Percentiles rank a stretch among this genome's conserved stretches.
Conservation (phyloP, 2,888 invertebrate species). For the Parapristionchus giblindavisi region DNA sequence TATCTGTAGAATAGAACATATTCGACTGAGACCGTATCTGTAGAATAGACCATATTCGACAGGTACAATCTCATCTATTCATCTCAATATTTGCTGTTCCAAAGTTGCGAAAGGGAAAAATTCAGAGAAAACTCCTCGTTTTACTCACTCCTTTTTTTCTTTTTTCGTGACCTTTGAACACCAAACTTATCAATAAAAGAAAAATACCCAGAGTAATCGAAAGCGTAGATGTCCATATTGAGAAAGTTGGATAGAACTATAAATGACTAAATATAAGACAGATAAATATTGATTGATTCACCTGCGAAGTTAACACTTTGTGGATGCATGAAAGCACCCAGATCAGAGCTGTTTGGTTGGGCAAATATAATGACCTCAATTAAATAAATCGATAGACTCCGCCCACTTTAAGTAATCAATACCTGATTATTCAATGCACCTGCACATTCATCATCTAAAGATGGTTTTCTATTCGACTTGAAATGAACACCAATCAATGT, state of each 20-base stretch:
- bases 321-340: constrained; percentile 56
- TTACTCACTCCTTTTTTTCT: neutral
- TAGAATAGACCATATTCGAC: no score
- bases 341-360: constrained; percentile 62
- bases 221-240: constrained; percentile 55
- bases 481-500: constrained; percentile 38
- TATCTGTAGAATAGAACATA: no score
- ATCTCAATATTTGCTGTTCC: no score
- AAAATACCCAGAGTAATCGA: constrained; percentile 60
- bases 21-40: no score
- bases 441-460: neutral
- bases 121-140: no score
- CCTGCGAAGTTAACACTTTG: constrained; percentile 26
- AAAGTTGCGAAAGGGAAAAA: no score
- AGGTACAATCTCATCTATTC: no score
- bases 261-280: neutral
- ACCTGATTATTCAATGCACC: constrained; percentile 11
- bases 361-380: constrained; percentile 59
- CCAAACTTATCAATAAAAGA: neutral
- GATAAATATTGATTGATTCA: no score
- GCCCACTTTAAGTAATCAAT: neutral
- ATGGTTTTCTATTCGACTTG: neutral
- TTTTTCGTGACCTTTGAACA: neutral
- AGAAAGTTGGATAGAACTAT: constrained; percentile 45
- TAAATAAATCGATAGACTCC: neutral